Base-by-base conservation (phyloP, 2,888 invertebrate species). In the Ferdinandea cuprea region DNA sequence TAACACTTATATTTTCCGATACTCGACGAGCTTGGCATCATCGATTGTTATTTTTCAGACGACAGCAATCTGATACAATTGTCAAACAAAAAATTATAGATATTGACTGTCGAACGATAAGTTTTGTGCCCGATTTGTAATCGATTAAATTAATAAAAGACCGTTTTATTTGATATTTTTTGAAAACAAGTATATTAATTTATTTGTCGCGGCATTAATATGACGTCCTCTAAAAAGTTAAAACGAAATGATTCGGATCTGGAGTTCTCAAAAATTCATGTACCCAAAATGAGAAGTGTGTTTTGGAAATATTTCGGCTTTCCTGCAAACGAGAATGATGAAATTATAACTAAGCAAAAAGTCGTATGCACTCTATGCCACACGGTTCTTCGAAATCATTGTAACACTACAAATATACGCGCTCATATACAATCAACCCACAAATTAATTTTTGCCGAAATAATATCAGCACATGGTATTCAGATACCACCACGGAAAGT, bases 251-350 rank as follows among this genome's bases (percentile, higher is more conserved):
- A 69, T 1, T 4, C 19, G 15, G 37, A 56, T 1, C 17, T 83
- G 0, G 15, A 65, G 7, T 90, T 89, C 58, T 86, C 89, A 52
- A 90, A 90, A 69, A 87, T 90, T 50, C 89, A 90, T 76, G 88
- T 89, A 65, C 90, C 90, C 1, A 90, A 90, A 86, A 91, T 91
- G 91, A 89, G 89, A 71, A 91, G 90, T 85, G 88, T 89, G 1
- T 91, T 90, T 74, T 91, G 91, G 91, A 89, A 89, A 63, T 89
- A 90, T 85, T 91, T 91, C 76, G 91, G 91, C 1, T 91, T 90
- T 83, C 91, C 91, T n/a, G 88, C 90, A 1, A 88, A 90, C 73
- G 89, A 89, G 59, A 86, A 89, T 48, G 87, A 89, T 84, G 88
- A 88, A 78, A 90, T 91, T 63, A 88, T 91, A 65, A 91, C 91